Evolutionary conservation across 2,888 invertebrate species (phyloP).

Genomic region (Drosophila meridionalis): DNA sequence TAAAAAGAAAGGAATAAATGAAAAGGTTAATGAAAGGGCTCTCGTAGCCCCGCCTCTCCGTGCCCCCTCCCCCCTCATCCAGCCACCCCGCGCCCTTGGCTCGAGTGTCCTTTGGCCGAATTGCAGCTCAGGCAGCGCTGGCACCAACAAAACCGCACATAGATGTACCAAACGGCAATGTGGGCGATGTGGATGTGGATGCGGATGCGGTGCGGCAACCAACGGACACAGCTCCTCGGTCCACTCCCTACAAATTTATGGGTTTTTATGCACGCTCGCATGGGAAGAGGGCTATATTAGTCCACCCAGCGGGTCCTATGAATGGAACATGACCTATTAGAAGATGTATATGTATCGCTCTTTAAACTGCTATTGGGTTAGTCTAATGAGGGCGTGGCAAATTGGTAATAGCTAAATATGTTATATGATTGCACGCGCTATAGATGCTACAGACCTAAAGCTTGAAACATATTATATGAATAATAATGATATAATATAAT

Average conservation of each 20-base stretch:
- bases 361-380: not conserved
- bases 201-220: conserved; percentile 31
- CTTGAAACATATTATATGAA: not conserved
- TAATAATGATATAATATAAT: too few relatives aligned
- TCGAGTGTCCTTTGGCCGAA: conserved; percentile 7
- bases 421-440: not conserved
- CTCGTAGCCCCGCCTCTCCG: not conserved
- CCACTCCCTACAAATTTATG: conserved; percentile 66
- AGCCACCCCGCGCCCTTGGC: not conserved
- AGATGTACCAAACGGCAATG: conserved; percentile 49
- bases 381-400: not conserved
- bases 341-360: not conserved
- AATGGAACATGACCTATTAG: not conserved
- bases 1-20: not conserved
- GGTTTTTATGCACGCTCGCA: not conserved
- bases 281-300: not conserved
- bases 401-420: not conserved
- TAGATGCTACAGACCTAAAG: not conserved
- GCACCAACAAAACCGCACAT: conserved; percentile 44
- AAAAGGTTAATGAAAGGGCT: conserved; percentile 73
- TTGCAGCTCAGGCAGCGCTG: not conserved
- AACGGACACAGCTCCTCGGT: conserved; percentile 38
- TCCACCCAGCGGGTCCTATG: not conserved
- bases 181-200: conserved; percentile 7
- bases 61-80: too few relatives aligned